Evolutionary conservation across 2,113 vertebrate species (phyloP).

Genomic region (Ancistrus triradiatus): DNA sequence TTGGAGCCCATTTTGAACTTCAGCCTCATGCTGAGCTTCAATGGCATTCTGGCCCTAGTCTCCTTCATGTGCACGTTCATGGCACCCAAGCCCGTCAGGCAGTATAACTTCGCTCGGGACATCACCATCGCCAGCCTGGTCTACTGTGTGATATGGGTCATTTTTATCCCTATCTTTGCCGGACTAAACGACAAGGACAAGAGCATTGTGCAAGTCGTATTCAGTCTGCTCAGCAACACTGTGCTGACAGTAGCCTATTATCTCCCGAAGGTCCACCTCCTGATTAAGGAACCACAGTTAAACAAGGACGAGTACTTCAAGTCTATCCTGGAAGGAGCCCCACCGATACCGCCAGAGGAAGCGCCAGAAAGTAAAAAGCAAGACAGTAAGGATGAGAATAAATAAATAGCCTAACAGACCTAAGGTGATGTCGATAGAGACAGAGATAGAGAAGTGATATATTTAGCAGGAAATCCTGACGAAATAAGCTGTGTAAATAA

Average conservation of each 20-base stretch:
- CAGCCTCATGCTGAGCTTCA: constrained; percentile 65
- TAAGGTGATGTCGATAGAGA: background rate
- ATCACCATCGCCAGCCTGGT: constrained; percentile 75
- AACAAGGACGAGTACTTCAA: constrained; percentile 73
- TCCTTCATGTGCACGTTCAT: constrained; percentile 88
- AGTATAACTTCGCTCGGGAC: constrained; percentile 76
- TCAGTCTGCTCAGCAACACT: constrained; percentile 63
- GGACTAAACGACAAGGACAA: constrained; percentile 49
- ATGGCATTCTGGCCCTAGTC: constrained; percentile 57
- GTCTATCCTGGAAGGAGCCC: constrained; percentile 58
- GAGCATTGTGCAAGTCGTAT: constrained; percentile 59
- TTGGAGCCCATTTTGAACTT: constrained; percentile 63
- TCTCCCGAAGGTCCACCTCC: constrained; percentile 78
- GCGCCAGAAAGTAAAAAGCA: constrained; percentile 5
- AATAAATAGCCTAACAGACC: background rate
- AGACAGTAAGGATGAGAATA: constrained; percentile 7
- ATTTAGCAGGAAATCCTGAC: too few relatives aligned
- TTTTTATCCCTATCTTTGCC: constrained; percentile 74
- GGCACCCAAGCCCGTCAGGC: constrained; percentile 62
- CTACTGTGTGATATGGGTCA: constrained; percentile 76
- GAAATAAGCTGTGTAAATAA: too few relatives aligned
- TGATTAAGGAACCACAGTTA: constrained; percentile 69
- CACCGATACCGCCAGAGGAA: constrained; percentile 52
- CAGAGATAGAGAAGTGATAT: background rate
- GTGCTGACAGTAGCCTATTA: constrained; percentile 71